These are phyloP conservation scores for Martes martes DNA, from an alignment of 2,113 vertebrate species.

Conservation along the genomic window DNA sequence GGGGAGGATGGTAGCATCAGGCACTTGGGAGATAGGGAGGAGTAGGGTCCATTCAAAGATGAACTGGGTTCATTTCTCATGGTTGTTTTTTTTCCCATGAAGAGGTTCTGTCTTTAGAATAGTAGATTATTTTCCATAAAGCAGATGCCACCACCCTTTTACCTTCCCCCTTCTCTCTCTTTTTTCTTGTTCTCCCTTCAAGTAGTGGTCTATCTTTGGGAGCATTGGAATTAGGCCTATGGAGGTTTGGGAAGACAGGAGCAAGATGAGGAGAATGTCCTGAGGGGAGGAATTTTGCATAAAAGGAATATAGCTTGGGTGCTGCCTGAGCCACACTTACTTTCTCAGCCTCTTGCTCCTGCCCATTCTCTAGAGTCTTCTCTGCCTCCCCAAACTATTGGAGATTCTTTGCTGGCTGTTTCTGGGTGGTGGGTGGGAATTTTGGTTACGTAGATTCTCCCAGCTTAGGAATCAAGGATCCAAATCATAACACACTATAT, in stretches of 20 bases:
- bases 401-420: constrained; percentile 53
- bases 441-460: not conserved
- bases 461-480: not conserved
- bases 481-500: not conserved
- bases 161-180: not conserved
- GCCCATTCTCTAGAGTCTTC: constrained; percentile 7
- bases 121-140: constrained; percentile 8
- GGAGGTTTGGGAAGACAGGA: not conserved
- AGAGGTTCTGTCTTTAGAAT: not conserved
- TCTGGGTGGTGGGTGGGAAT: not conserved
- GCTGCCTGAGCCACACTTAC: not conserved
- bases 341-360: constrained; percentile 43
- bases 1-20: not conserved
- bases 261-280: not conserved
- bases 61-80: constrained; percentile 14
- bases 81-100: not conserved
- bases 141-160: not conserved
- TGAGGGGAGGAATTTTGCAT: not conserved
- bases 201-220: not conserved
- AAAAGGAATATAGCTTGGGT: not conserved
- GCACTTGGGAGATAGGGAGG: not conserved
- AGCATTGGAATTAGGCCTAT: not conserved
- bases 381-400: constrained; percentile 42
- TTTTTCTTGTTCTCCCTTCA: not conserved
- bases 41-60: not conserved